Percentiles rank a stretch among this genome's conserved stretches.
Evolutionary conservation across 2,113 vertebrate species (phyloP).

Genomic region (Malurus alboscapulatus): DNA sequence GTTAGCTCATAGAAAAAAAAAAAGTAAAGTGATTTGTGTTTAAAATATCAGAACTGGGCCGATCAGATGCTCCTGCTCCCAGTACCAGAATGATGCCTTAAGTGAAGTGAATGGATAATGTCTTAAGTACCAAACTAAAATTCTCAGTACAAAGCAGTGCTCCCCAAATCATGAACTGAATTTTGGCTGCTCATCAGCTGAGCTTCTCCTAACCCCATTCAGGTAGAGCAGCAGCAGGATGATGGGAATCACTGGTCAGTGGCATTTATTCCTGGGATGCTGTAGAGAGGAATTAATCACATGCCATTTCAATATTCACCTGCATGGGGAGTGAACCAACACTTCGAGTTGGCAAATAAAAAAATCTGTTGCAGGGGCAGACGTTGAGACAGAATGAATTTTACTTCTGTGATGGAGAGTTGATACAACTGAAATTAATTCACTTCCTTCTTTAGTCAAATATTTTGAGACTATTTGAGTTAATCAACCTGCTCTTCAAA

Average conservation of each 20-base stretch:
- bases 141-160: neutral
- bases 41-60: neutral
- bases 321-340: neutral
- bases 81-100: neutral
- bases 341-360: neutral
- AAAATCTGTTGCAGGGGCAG: neutral
- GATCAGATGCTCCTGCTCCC: neutral
- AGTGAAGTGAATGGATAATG: neutral
- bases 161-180: neutral
- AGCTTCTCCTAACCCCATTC: neutral
- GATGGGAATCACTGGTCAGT: neutral
- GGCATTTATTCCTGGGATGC: neutral
- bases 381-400: neutral
- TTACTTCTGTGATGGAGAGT: neutral
- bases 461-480: slow-evolving; percentile 19
- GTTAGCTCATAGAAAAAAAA: neutral
- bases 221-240: neutral
- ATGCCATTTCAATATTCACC: neutral
- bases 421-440: neutral
- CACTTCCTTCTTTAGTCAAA: neutral
- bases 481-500: neutral
- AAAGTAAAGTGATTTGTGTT: neutral
- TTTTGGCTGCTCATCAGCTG: rapidly evolving
- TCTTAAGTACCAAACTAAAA: neutral
- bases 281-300: rapidly evolving